phyloP scores from a whole-genome alignment of 2,888 invertebrate genomes.

The Iphiclides podalirius region DNA sequence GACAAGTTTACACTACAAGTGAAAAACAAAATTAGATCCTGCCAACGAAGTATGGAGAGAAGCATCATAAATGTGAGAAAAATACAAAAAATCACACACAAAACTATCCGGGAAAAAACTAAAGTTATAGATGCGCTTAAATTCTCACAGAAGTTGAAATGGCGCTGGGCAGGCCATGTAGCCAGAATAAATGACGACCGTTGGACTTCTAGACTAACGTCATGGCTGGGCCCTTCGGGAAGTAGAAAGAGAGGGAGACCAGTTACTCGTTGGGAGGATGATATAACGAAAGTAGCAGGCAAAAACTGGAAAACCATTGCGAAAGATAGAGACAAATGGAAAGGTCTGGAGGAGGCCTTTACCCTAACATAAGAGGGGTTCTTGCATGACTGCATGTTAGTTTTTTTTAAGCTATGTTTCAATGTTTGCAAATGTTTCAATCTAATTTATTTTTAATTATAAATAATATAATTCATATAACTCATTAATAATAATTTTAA shows the following conservation, averaged over 20 bases:
- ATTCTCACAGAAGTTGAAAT: conserved; percentile 25
- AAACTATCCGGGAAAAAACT: conserved; percentile 21
- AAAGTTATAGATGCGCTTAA: conserved; percentile 24
- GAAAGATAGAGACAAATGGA: conserved; percentile 5
- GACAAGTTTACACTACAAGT: conserved; percentile 13
- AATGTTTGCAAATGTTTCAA: too few relatives aligned
- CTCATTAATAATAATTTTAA: too few relatives aligned
- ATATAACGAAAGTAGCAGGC: neutral
- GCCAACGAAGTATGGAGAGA: conserved; percentile 25
- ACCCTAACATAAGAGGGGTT: neutral
- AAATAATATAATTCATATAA: neutral
- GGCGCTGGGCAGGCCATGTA: conserved; percentile 27
- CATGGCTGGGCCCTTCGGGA: conserved; percentile 2
- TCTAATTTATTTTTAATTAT: too few relatives aligned
- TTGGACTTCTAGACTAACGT: conserved; percentile 3
- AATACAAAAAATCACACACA: conserved; percentile 24
- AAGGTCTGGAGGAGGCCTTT: conserved; percentile 9
- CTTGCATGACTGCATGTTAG: conserved; percentile 14
- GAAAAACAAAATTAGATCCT: conserved; percentile 24
- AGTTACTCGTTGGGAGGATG: neutral
- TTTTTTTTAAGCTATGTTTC: too few relatives aligned
- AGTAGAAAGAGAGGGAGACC: conserved; percentile 11
- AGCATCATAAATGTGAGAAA: conserved; percentile 26
- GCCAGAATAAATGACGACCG: conserved; percentile 11
- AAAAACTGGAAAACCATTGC: neutral